These are phyloP conservation scores for Pelobates fuscus DNA, from an alignment of 2,113 vertebrate species.

Conservation along the genomic window DNA sequence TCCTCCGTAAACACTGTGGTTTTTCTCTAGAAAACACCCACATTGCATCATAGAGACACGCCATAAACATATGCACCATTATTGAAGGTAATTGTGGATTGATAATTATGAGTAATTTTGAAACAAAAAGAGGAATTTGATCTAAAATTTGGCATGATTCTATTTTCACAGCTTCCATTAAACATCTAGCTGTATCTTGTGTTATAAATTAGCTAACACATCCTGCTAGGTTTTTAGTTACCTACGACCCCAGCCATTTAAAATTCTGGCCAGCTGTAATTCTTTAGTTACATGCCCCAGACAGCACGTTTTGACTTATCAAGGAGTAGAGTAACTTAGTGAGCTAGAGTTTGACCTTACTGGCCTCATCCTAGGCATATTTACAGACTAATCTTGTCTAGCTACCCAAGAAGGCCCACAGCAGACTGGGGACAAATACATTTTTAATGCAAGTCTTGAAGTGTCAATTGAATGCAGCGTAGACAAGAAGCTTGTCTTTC, in stretches of 20 bases:
- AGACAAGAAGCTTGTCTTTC: background rate
- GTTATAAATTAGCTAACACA: background rate
- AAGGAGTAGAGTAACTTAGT: background rate
- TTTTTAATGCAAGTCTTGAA: background rate
- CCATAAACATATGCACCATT: too few species aligned
- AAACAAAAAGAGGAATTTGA: too few species aligned
- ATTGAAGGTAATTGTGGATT: too few species aligned
- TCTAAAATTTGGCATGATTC: too few species aligned
- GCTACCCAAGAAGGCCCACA: background rate
- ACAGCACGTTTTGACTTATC: background rate
- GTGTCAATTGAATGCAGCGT: background rate
- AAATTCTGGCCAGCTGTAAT: background rate
- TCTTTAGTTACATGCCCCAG: background rate
- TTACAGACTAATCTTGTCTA: slow-evolving; percentile 27
- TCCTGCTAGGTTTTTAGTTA: background rate
- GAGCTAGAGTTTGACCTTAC: background rate
- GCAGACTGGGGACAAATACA: background rate
- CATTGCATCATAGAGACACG: too few species aligned
- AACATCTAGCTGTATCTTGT: too few species aligned
- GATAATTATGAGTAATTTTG: too few species aligned
- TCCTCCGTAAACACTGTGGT: too few species aligned
- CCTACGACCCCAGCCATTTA: background rate
- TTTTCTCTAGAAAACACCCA: too few species aligned
- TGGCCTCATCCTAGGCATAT: background rate
- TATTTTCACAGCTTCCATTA: too few species aligned